Percentiles rank a stretch among this genome's conserved stretches.
Evolutionary conservation across 2,113 vertebrate species (phyloP).

Genomic region (Machaerirhynchus nigripectus): DNA sequence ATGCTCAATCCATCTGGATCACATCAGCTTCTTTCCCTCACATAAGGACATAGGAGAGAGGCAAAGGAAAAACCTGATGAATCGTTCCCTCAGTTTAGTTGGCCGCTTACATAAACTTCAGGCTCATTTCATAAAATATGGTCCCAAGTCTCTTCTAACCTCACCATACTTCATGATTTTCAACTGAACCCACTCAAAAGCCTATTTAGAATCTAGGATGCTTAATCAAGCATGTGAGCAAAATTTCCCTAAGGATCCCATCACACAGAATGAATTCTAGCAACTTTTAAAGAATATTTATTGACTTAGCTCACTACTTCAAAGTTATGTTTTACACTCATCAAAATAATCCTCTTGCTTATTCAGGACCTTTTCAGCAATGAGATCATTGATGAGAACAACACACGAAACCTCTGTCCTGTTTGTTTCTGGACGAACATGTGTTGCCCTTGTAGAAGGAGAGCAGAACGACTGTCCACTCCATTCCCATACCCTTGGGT

Average conservation of each 20-base stretch:
- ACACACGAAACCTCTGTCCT: not conserved
- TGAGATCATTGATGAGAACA: conserved; percentile 63
- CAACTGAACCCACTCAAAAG: not conserved
- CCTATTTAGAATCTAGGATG: not conserved
- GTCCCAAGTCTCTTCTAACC: not conserved
- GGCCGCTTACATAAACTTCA: not conserved
- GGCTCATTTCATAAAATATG: not conserved
- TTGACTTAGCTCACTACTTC: conserved; percentile 15
- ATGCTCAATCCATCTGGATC: conserved; percentile 22
- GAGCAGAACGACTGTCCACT: not conserved
- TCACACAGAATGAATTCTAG: not conserved
- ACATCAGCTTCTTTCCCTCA: not conserved
- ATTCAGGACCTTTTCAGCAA: conserved; percentile 11
- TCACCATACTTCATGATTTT: not conserved
- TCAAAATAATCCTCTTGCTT: conserved; percentile 37
- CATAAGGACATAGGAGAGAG: not conserved
- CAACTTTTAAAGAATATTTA: conserved; percentile 18
- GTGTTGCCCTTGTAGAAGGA: not conserved
- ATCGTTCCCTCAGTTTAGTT: not conserved
- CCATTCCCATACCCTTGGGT: not conserved
- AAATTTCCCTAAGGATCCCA: not conserved
- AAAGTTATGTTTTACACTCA: not conserved
- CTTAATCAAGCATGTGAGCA: not conserved
- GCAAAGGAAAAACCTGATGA: not conserved
- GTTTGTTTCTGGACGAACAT: not conserved